Percentiles rank a stretch among this genome's conserved stretches.
These are phyloP conservation scores for Drosophila simulans DNA, from an alignment of 1,140 invertebrate species.

Conservation along the genomic window DNA sequence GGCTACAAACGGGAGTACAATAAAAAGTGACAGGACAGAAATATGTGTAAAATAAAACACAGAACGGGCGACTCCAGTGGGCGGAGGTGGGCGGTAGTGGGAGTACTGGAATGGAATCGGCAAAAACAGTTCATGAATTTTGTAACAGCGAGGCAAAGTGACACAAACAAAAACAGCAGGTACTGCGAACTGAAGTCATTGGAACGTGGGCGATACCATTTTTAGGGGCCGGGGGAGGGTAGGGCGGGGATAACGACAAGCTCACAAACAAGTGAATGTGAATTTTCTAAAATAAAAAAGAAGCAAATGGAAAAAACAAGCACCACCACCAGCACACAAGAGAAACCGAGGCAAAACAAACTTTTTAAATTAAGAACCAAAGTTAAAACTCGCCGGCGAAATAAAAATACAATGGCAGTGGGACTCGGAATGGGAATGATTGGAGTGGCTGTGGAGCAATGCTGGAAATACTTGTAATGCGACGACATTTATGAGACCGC, in stretches of 20 bases:
- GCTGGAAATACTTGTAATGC: conserved; percentile 43
- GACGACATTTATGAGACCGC: conserved; percentile 56
- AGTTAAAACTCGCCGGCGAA: conserved; percentile 74
- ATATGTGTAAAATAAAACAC: conserved; percentile 81
- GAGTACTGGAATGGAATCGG: conserved; percentile 26
- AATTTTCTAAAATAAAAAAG: conserved; percentile 60
- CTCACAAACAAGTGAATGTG: conserved; percentile 68
- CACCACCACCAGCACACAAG: conserved; percentile 13
- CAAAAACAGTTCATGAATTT: conserved; percentile 81
- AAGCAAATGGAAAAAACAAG: conserved; percentile 40
- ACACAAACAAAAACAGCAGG: conserved; percentile 74
- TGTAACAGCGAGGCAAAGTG: conserved; percentile 71
- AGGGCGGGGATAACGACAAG: conserved; percentile 24
- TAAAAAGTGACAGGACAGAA: conserved; percentile 81
- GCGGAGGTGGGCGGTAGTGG: background rate
- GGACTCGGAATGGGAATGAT: conserved; percentile 9
- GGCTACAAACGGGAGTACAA: conserved; percentile 60
- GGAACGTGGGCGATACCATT: conserved; percentile 33
- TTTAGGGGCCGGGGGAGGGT: conserved; percentile 27
- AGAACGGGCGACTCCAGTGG: conserved; percentile 32
- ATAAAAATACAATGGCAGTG: conserved; percentile 15
- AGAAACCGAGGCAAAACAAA: conserved; percentile 50
- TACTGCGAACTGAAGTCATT: conserved; percentile 25
- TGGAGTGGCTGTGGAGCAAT: conserved; percentile 31
- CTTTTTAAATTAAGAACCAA: conserved; percentile 82